Evolutionary conservation across 1,140 invertebrate species (phyloP), one percentile per base, ranked within the genome.

Genomic region (Drosophila kohkoa): DNA sequence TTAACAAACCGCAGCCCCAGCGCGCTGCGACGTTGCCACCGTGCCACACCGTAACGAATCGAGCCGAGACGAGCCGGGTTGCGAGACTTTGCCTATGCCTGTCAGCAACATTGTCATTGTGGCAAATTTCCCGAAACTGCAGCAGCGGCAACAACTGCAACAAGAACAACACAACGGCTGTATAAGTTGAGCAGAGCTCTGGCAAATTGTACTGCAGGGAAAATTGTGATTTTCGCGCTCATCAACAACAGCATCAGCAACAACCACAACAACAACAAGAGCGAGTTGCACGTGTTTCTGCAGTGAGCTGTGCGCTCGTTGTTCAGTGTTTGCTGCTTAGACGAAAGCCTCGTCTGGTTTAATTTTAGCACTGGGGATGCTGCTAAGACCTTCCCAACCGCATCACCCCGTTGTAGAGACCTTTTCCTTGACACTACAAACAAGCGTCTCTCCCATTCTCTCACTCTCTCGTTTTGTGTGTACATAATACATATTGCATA

Each of bases 221-320:
- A 87, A 87, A 87, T 87, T 87, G 77, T 77, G 83, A 88, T 88
- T 88, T 88, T 88, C 81, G 73, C 80, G 83, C 81, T 89, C 85
- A 88, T 88, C 82, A 79, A 65, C 76, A 69, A 35, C 51, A 66
- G 8, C 55, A 62, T n/a, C 68, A 77, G 20, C 46, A 68, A n/a
- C 63, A 57, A 13, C 38, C 35, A 15, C 15, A 15, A 15, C 51
- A 51, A 35, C 32, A 46, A 52, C 38, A 58, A 58, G 15, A 38
- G 20, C 75, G 63, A 68, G 81, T 58, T 85, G 78, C 82, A 85
- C 78, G 81, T 86, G 82, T 86, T 81, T 78, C 82, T 81, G 79
- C 51, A 51, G 38, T 54, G 73, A 38, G 73, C 45, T 43, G 41
- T 41, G 54, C 20, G 54, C 38, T 55, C 32, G 52, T 35, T 57